Base-by-base conservation (phyloP, 2,888 invertebrate genomes). In the Habrosyne pyritoides region DNA sequence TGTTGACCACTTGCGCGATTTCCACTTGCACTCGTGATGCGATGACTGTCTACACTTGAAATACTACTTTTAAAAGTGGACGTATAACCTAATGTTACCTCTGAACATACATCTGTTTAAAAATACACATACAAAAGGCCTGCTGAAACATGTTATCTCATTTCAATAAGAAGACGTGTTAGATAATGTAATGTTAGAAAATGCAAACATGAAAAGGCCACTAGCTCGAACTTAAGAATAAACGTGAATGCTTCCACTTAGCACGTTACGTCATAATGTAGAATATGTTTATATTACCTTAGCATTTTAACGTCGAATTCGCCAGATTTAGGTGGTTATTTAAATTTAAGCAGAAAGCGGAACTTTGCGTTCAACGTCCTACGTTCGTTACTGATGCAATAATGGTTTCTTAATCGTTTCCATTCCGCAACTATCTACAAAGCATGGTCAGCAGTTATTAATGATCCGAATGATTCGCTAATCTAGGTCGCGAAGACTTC, bases 341-440 rank as follows among this genome's bases (percentile, higher is more conserved):
- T 58, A 61, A 60, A 57, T 62, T 67, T 61, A 57, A 63, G 54
- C 69, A 60, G 66, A 72, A 73, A 73, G 68, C 67, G 63, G 67
- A 71, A 73, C 66, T 64, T 55, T 57, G 47, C 55, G 52, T 53
- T 60, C 63, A 58, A 54, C 69, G 59, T 68, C 67, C 71, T 69
- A 71, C 67, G 66, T 66, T 63, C 60, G 55, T 61, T 66, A 63
- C 67, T 70, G 69, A 69, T 72, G 74, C 71, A 75, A 73, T 73
- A 66, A 61, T 63, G 53, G 68, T 68, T 73, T 73, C 66, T 65
- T 69, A 67, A 70, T 64, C 56, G 18, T 42, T 42, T 8, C 42
- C 42, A 57, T 30, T 61, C 62, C 47, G 21, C 21, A 53, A 28
- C 36, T 30, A 55, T 54, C 60, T 52, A 55, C 54, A 57, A 53